Conservation (phyloP, 2,113 vertebrate species). For the Pyxicephalus adspersus region DNA sequence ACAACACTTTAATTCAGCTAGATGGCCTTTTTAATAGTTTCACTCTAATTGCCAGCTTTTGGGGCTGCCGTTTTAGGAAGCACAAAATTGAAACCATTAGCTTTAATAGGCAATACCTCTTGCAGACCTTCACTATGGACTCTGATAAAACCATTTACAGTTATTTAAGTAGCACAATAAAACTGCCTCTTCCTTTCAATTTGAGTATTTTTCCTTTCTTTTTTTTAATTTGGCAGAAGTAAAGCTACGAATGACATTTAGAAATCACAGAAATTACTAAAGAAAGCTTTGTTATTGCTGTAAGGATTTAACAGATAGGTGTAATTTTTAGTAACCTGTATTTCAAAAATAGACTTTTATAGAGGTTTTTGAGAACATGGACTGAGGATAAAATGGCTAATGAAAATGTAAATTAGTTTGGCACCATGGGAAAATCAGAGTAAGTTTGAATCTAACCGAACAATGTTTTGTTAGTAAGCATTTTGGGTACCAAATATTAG, state of each 20-base stretch:
- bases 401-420: too few relatives aligned
- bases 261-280: conserved; percentile 13
- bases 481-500: too few relatives aligned
- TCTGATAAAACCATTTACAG: conserved; percentile 50
- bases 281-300: background rate
- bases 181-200: conserved; percentile 4
- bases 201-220: conserved; percentile 8
- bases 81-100: conserved; percentile 52
- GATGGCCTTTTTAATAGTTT: conserved; percentile 52
- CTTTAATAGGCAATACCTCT: conserved; percentile 53
- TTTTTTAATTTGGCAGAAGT: conserved; percentile 2
- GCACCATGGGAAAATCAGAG: too few relatives aligned
- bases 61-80: conserved; percentile 51
- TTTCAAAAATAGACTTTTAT: too few relatives aligned
- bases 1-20: conserved; percentile 47
- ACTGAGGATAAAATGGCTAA: too few relatives aligned
- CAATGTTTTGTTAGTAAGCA: too few relatives aligned
- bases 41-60: conserved; percentile 51
- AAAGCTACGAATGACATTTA: conserved; percentile 16
- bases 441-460: too few relatives aligned
- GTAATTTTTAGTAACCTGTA: too few relatives aligned
- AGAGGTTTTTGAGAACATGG: too few relatives aligned
- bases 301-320: background rate
- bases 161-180: conserved; percentile 52
- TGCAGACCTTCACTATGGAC: conserved; percentile 42